These are phyloP conservation scores for Dioctria rufipes DNA, from an alignment of 2,888 invertebrate genomes.

Conservation along the genomic window DNA sequence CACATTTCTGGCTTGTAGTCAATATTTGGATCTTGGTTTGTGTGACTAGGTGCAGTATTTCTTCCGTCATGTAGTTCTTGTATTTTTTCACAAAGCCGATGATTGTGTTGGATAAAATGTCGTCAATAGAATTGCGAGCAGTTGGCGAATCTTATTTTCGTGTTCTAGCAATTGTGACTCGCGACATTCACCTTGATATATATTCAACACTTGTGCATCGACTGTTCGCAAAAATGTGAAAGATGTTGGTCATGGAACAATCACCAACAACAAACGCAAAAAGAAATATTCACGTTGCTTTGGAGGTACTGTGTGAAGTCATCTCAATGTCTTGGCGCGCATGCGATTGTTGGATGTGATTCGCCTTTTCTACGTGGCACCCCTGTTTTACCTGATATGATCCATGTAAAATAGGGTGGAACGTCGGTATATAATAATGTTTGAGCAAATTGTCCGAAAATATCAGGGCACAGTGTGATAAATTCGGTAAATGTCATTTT, in stretches of 20 bases:
- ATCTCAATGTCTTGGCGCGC: neutral
- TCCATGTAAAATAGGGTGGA: too few species aligned
- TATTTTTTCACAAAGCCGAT: constrained; percentile 54
- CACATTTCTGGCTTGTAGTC: constrained; percentile 50
- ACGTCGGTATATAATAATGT: constrained; percentile 16
- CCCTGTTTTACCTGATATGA: too few species aligned
- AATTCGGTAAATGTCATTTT: constrained; percentile 19
- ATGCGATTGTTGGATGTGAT: neutral
- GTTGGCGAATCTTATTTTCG: constrained; percentile 55
- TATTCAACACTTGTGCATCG: constrained; percentile 59
- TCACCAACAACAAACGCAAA: too few species aligned
- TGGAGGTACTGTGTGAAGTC: too few species aligned
- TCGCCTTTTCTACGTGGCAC: too few species aligned
- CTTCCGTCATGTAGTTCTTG: constrained; percentile 54
- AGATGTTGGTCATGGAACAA: neutral
- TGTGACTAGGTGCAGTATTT: constrained; percentile 47
- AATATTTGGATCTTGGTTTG: constrained; percentile 16
- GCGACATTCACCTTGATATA: constrained; percentile 39
- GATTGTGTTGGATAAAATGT: too few species aligned
- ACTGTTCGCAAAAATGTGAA: neutral
- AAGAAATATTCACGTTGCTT: too few species aligned
- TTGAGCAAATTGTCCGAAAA: neutral
- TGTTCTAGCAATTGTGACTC: constrained; percentile 14
- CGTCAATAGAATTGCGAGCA: too few species aligned
- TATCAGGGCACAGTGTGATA: constrained; percentile 5